Evolutionary conservation across 1,140 invertebrate genomes (phyloP), one percentile per base, ranked within the genome.

Genomic region (Bilobella aurantiaca): DNA sequence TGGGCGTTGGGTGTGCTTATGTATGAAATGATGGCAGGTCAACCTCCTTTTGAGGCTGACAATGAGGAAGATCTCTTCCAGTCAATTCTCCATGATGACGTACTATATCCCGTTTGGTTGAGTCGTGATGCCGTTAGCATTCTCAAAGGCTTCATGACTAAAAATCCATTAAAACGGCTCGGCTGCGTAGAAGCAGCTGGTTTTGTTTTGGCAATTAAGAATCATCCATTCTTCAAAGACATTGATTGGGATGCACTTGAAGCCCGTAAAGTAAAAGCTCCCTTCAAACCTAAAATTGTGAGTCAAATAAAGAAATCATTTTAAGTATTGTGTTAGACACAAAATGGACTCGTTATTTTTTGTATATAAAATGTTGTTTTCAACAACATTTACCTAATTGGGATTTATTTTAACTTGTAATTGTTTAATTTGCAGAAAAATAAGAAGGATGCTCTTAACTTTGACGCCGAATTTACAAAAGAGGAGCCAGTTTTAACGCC

Each of bases 1-100:
- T 97, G 93, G 93, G 96, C 96, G 62, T 81, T 99, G 31, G 96
- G 96, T 29, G 96, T 99, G 29, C 83, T 99, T 2, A 95, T 99
- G 93, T 98, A 98, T 78, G 96, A 98, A 83, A 98, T 98, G 95
- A 91, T 98, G 90, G 94, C 93, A 23, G 93, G 94, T 0, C 96
- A 99, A 77, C 96, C 96, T 60, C 96, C 96, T 1, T 99, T 99
- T 80, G 96, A 99, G 80, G 96, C 96, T 3, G 96, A 99, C 76
- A 98, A 98, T 79, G 96, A 99, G 81, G 96, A 99, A 78, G 96
- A 98, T 79, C 82, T 99, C 2, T 99, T 99, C 80, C 95, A 99
- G 77, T 93, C 91, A 46, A 99, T 99, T 75, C 83, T 98, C 65
- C 92, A 96, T 75, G 96, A 99, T 76, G 93, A 99, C 79, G 96